These are phyloP conservation scores for Diplodus sargus DNA, from an alignment of 2,797 vertebrate species.

Conservation along the genomic window DNA sequence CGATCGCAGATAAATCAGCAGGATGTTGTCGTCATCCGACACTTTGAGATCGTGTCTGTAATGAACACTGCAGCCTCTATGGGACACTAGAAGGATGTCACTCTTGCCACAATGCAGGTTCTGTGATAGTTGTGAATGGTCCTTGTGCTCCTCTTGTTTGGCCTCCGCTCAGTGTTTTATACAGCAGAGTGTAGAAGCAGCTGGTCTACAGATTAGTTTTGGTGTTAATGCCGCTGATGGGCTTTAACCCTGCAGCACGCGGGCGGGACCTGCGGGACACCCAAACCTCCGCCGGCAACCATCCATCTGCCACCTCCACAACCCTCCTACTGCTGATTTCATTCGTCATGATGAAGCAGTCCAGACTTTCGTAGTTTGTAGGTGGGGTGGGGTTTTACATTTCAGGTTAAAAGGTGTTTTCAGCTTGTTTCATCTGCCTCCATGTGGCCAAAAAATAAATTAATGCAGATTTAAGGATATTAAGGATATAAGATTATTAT, in stretches of 20 bases:
- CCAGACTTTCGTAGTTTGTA: no score
- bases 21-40: neutral
- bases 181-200: constrained; percentile 44
- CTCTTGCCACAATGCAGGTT: neutral
- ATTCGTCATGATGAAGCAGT: neutral
- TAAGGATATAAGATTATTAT: neutral
- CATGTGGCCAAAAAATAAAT: neutral
- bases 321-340: neutral
- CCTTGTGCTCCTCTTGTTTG: constrained; percentile 30
- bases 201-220: constrained; percentile 65
- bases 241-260: constrained; percentile 43
- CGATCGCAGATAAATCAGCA: neutral
- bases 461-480: neutral
- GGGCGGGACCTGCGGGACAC: constrained; percentile 19
- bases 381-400: neutral
- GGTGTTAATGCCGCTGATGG: constrained; percentile 54
- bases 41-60: constrained; percentile 7
- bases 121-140: constrained; percentile 18
- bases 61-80: constrained; percentile 10
- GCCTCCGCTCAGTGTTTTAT: constrained; percentile 18
- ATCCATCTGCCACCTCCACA: constrained; percentile 40
- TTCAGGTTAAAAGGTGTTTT: neutral
- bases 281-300: neutral
- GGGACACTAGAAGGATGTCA: constrained; percentile 8
- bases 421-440: neutral